Base-by-base conservation (phyloP, 2,888 invertebrate genomes). In the Uropetala carovei region DNA sequence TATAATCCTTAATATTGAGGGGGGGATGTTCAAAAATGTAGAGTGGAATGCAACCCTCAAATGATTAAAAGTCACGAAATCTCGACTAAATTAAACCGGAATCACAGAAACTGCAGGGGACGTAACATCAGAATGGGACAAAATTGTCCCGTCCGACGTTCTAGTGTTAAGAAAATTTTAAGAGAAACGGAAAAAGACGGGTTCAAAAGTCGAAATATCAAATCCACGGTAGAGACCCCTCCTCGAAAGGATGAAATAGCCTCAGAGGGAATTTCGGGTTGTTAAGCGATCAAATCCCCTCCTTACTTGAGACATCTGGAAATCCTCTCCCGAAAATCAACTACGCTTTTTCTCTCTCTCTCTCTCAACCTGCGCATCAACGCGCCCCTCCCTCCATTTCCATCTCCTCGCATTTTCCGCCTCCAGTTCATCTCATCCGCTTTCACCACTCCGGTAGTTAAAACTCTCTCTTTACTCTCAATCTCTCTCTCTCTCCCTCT, bases 251-350 rank as follows among this genome's bases (percentile, higher is more conserved):
- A 43, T 30, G 64, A 89, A 89, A 89, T 43, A 64, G 43, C n/a
- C 43, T 89, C 64, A 13, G n/a, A 64, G 89, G 60, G 30, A 89
- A 89, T 89, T 18, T 30, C 14, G 18, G 64, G 64, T 18, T 43
- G 64, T 89, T 89, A 60, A 64, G 64, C 43, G 89, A 75, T 27
- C 22, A 75, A 75, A n/a, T 75, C 10, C 27, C 27, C 22, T 22
- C 22, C 75, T 22, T 75, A 75, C 27, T 75, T 43, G 43, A 3
- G 43, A 8, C 75, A 75, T 27, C 13, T 75, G 75, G 27, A 27
- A 75, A 18, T 27, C 22, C 75, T 75, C 27, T 22, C 22, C 8
- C 68, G 16, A 68, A 68, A 68, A 75, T 75, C 27, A 75, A 75
- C 75, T 13, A 75, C 75, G 43, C 43, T 43, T 16, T n/a, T 18